Conservation (phyloP, 2,113 vertebrate genomes). For the Trichechus manatus region DNA sequence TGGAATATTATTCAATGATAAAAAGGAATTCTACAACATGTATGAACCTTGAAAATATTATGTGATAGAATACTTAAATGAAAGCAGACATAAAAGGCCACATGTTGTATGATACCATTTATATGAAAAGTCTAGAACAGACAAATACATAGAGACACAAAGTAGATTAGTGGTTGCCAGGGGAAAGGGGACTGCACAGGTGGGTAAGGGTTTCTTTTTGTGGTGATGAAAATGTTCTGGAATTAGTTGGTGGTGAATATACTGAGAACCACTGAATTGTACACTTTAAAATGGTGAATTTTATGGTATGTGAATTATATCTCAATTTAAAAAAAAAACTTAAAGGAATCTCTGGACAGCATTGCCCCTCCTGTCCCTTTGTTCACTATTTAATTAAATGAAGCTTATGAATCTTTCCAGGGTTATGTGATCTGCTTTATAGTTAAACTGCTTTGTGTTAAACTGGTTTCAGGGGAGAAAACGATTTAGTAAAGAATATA, state of each 20-base stretch:
- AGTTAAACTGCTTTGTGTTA: not conserved
- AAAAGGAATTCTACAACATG: not conserved
- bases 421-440: not conserved
- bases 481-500: not conserved
- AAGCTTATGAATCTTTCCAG: not conserved
- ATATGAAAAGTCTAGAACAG: no score
- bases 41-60: not conserved
- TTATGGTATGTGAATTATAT: no score
- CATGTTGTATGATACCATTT: no score
- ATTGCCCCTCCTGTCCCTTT: not conserved
- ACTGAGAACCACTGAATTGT: no score
- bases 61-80: not conserved
- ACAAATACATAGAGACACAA: no score
- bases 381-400: conserved; percentile 14
- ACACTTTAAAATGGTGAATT: no score
- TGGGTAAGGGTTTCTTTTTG: not conserved
- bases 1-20: not conserved
- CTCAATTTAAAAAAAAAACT: not conserved
- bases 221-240: not conserved
- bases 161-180: no score
- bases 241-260: no score
- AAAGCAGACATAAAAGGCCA: not conserved
- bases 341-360: not conserved
- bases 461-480: not conserved
- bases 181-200: not conserved